Evolutionary conservation across 2,888 invertebrate species (phyloP), one percentile per base, ranked within the genome.

Genomic region (Scaptodrosophila latifasciaeformis): DNA sequence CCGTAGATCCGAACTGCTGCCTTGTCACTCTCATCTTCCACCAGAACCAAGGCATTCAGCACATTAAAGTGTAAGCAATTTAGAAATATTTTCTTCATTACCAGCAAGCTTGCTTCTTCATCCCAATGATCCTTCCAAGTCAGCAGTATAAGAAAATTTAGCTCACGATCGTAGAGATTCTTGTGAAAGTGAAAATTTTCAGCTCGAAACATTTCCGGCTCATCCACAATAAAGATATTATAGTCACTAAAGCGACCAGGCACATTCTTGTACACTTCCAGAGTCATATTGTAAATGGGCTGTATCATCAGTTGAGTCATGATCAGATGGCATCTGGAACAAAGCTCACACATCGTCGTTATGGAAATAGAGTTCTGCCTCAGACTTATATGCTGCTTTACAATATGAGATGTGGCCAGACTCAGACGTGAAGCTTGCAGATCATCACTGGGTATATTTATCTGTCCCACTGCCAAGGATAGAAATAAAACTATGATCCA

Each of bases 121-220:
- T 10, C 29, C 15, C 5, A 9, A 18, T 49, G 24, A 43, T 31
- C 21, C 2, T 1, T 35, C 27, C 53, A 50, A 1, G 76, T 70
- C 7, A 82, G 39, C 17, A 85, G 21, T 10, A 85, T 71, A 2
- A 82, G 49, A n/a, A 85, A 84, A 15, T 70, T 61, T 19, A 71
- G 83, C 19, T 81, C 65, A 2, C 67, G 59, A 19, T 78, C 80
- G 18, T 69, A 62, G 5, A 53, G 43, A 0, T 67, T 55, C 0
- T 48, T 30, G 6, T 70, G 60, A 9, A 81, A 69, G 1, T 61
- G 51, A 21, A 67, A 62, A 2, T 63, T 60, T 1, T 84, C 39
- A 1, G 53, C 24, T 0, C 71, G 51, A 39, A 84, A 84, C 1
- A 81, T 65, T 4, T 42, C 15, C 2, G 51, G 19, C 0, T 69